These are phyloP conservation scores for Xanthia togata DNA, from an alignment of 2,888 invertebrate species.

Conservation along the genomic window DNA sequence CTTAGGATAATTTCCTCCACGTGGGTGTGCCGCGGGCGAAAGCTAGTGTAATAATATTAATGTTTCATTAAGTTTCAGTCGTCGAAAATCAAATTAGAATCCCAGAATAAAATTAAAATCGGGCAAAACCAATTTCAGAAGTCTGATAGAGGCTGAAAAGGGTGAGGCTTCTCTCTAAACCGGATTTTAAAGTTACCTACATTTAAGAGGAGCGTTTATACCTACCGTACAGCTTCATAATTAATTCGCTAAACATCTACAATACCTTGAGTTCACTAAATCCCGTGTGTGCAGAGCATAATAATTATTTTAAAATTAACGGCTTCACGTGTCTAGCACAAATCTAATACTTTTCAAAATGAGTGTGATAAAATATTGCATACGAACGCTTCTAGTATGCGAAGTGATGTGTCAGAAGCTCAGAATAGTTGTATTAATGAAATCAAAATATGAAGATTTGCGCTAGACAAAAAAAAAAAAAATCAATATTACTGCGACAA, in stretches of 20 bases:
- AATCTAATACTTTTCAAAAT: conserved; percentile 19
- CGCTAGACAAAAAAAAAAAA: conserved; percentile 12
- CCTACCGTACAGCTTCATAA: no score
- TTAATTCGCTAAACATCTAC: neutral
- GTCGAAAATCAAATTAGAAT: neutral
- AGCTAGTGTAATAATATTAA: neutral
- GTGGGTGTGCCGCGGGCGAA: no score
- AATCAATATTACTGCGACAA: conserved; percentile 3
- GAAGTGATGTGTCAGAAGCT: neutral
- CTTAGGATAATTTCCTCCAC: no score
- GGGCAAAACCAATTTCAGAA: neutral
- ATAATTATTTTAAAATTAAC: conserved; percentile 31
- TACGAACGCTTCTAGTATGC: neutral
- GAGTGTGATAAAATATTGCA: neutral
- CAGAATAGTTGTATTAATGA: neutral
- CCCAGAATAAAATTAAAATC: neutral
- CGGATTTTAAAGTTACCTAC: neutral
- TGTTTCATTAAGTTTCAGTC: neutral
- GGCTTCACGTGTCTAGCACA: conserved; percentile 12
- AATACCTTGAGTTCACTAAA: conserved; percentile 30
- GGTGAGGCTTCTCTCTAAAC: neutral
- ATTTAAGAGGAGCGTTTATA: neutral
- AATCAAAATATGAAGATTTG: conserved; percentile 7
- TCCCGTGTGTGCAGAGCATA: conserved; percentile 19
- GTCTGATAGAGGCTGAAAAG: neutral